phyloP scores from a whole-genome alignment of 2,797 vertebrate species.

The Eremophila alpestris region DNA sequence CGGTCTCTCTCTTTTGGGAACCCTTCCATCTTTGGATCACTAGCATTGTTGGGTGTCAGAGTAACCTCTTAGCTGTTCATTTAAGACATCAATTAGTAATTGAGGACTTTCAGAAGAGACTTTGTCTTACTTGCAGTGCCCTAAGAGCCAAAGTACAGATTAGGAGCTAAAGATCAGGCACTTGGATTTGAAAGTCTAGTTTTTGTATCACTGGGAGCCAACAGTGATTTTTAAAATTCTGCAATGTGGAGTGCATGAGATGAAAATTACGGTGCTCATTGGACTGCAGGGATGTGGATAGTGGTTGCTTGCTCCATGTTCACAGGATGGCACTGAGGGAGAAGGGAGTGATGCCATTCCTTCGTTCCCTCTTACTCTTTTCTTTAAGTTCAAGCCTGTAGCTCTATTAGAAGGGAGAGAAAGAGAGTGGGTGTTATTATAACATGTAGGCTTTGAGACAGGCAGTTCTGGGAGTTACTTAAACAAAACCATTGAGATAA shows the following conservation, averaged over 20 bases:
- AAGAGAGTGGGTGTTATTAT: slow-evolving; percentile 38
- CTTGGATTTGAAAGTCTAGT: background rate
- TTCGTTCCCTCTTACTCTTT: background rate
- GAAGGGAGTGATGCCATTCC: background rate
- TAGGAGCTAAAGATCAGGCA: background rate
- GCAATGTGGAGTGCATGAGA: background rate
- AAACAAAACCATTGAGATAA: slow-evolving; percentile 37
- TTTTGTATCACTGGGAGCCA: background rate
- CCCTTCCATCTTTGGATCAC: background rate
- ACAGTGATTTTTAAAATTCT: background rate
- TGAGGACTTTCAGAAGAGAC: background rate
- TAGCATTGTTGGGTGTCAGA: background rate
- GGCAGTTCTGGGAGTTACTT: slow-evolving; percentile 17
- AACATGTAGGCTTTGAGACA: background rate
- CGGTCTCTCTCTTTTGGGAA: background rate
- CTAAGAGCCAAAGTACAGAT: background rate
- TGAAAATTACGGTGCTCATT: background rate
- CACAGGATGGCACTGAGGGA: background rate
- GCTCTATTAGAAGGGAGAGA: slow-evolving; percentile 16
- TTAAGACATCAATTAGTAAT: background rate
- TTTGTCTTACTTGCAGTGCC: background rate
- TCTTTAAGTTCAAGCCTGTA: background rate
- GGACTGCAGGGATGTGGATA: background rate
- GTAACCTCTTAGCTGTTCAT: background rate
- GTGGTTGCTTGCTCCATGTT: background rate